phyloP scores from a whole-genome alignment of 2,113 vertebrate genomes.

The Gymnorhina tibicen region DNA sequence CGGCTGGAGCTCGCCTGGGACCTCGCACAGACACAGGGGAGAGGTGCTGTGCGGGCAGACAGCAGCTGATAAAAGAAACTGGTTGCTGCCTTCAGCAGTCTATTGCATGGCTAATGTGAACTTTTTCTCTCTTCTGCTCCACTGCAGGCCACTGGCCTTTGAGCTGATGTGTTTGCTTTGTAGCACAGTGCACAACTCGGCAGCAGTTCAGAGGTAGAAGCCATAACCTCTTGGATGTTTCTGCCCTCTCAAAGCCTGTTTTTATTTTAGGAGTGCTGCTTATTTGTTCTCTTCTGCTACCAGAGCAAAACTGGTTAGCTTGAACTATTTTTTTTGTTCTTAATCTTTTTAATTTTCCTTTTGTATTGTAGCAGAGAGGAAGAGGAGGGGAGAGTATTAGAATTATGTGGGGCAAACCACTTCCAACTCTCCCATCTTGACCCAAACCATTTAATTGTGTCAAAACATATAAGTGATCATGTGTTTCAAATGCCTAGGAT shows the following conservation, averaged over 20 bases:
- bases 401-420: background rate
- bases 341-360: background rate
- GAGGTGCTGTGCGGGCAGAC: background rate
- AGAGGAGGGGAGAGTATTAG: background rate
- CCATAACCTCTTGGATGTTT: background rate
- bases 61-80: background rate
- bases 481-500: background rate
- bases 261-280: background rate
- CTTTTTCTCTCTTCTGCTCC: background rate
- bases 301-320: background rate
- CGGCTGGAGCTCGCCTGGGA: background rate
- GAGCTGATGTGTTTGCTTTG: background rate
- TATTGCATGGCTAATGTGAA: background rate
- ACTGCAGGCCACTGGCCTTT: background rate
- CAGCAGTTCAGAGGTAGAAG: background rate
- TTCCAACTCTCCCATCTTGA: background rate
- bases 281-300: background rate
- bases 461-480: background rate
- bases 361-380: background rate
- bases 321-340: background rate
- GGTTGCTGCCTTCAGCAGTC: background rate
- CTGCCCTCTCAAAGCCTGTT: background rate
- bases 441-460: background rate
- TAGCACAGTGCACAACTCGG: accelerated
- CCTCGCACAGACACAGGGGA: accelerated